Percentiles rank a stretch among this genome's conserved stretches.
Conservation (phyloP, 2,797 vertebrate genomes). For the Tenualosa ilisha region DNA sequence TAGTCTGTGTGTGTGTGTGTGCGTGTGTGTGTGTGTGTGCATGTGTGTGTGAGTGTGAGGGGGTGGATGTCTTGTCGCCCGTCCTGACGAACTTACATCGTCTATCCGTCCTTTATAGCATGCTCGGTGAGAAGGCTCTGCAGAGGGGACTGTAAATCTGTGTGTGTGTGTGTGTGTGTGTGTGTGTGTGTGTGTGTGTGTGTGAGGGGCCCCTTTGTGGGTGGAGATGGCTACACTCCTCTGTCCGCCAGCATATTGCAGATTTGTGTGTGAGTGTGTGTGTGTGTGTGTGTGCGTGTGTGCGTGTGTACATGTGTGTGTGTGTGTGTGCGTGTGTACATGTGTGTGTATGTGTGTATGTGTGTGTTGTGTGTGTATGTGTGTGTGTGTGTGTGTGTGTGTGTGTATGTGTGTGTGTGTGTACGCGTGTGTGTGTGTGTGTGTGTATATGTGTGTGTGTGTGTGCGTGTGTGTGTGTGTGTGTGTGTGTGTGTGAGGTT, state of each 20-base stretch:
- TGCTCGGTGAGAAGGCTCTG: constrained; percentile 51
- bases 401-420: too few species aligned
- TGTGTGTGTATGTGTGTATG: too few species aligned
- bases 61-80: neutral
- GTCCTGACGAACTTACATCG: neutral
- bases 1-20: too few species aligned
- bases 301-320: neutral
- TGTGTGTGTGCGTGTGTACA: neutral
- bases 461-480: too few species aligned
- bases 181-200: too few species aligned
- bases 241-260: constrained; percentile 30
- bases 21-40: too few species aligned
- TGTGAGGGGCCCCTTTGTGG: neutral
- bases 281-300: neutral
- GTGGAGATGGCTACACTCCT: constrained; percentile 24
- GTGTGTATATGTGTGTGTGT: neutral
- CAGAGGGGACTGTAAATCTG: constrained; percentile 49
- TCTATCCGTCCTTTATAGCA: neutral
- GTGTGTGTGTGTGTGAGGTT: neutral
- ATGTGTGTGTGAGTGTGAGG: too few species aligned
- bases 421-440: neutral
- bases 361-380: neutral
- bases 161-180: too few species aligned
- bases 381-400: neutral
- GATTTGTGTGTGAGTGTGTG: too few species aligned